Evolutionary conservation across 2,888 invertebrate species (phyloP), one percentile per base, ranked within the genome.

Genomic region (Trichopoda pennipes): DNA sequence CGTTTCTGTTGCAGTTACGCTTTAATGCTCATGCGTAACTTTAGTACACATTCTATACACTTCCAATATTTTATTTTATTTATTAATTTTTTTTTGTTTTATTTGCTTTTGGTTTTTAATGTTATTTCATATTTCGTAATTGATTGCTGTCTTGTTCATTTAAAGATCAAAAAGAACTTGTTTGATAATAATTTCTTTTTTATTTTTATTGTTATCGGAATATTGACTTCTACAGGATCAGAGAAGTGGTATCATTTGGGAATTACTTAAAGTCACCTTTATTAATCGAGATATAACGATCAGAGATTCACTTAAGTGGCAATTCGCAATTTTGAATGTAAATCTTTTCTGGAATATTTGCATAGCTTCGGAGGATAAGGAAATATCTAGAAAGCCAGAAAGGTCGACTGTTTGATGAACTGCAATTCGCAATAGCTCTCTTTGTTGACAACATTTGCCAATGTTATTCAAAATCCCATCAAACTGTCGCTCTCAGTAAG

Each of bases 21-120:
- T 82, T 66, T 23, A 73, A 82, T 74, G 82, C 72, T 66, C 79
- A 79, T 79, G 82, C 82, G 82, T 82, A 79, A 79, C 79, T 72
- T 74, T 61, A 38, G 49, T 56, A 28, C 63, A 14, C 44, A 9
- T 38, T 69, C 38, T 60, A 56, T 61, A 55, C 19, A 38, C 12
- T 38, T 44, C 12, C 38, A 38, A 38, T 38, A 14, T n/a, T 12
- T 44, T 44, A 70, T n/a, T n/a, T n/a, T n/a, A n/a, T n/a, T n/a
- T 60, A 6, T 32, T 32, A 32, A 32, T 32, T 32, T 77, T 10
- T 55, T 69, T 38, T 38, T 78, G 58, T 78, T 63, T 68, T 44
- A 7, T 19, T 73, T 68, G 35, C 4, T 61, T 14, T 58, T 77
- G 19, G 23, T 66, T 73, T 47, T 35, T 51, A 9, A 51, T 60